These are phyloP conservation scores for Eumeta japonica DNA, from an alignment of 1,140 invertebrate species.

Conservation along the genomic window DNA sequence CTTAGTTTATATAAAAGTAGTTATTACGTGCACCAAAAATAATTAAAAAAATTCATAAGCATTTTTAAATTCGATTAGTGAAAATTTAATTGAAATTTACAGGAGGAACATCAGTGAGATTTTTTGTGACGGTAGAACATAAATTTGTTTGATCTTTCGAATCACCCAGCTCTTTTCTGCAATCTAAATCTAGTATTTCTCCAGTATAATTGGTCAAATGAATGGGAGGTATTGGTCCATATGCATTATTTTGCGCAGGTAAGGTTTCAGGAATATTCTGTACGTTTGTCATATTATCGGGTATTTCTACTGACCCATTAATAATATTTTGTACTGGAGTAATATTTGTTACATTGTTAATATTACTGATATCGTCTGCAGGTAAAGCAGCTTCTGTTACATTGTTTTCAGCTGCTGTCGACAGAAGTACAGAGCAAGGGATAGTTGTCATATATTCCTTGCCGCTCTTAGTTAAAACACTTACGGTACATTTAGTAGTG, in stretches of 20 bases:
- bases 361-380: no score
- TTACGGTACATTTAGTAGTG: slow-evolving; percentile 48
- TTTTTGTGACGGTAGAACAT: slow-evolving; percentile 35
- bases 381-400: slow-evolving; percentile 40
- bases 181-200: slow-evolving; percentile 18
- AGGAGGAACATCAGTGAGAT: slow-evolving; percentile 39
- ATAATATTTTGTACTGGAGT: no score
- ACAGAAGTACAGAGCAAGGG: slow-evolving; percentile 45
- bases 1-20: no score
- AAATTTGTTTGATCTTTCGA: slow-evolving; percentile 43
- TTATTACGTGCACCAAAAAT: no score
- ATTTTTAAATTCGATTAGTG: no score
- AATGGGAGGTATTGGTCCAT: no score
- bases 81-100: background rate
- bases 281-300: no score
- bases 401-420: slow-evolving; percentile 45
- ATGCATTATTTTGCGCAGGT: no score
- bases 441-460: slow-evolving; percentile 51
- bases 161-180: slow-evolving; percentile 25
- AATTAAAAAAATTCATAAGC: no score
- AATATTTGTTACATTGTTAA: no score
- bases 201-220: slow-evolving; percentile 10
- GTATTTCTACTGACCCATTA: no score
- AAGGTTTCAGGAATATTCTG: no score
- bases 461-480: slow-evolving; percentile 39